Evolutionary conservation across 1,140 invertebrate genomes (phyloP).

Genomic region (Zophobas atratus): DNA sequence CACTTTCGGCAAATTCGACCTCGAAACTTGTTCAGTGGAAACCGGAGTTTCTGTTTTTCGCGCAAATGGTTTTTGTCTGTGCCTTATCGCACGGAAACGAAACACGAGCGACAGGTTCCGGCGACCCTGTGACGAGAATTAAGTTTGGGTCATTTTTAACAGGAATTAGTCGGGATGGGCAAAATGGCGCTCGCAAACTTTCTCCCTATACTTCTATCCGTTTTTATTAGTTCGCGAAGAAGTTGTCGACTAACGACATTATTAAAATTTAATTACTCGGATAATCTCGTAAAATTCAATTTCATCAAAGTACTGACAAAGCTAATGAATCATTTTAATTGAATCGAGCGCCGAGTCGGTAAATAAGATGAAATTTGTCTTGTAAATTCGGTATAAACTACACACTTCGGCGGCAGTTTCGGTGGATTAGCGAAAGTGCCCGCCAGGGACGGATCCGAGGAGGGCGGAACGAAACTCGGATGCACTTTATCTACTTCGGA

Average conservation of each 20-base stretch:
- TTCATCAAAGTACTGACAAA: conserved; percentile 41
- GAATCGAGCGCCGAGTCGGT: conserved; percentile 19
- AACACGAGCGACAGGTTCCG: not conserved
- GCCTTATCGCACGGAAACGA: not conserved
- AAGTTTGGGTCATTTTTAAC: conserved; percentile 16
- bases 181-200: not conserved
- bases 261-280: conserved; percentile 38
- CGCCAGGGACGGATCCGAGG: not conserved
- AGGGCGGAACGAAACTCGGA: too few species aligned
- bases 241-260: conserved; percentile 12
- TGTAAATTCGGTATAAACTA: conserved; percentile 29
- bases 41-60: not conserved
- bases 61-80: too few species aligned
- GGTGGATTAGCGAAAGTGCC: conserved; percentile 12
- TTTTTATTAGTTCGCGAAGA: conserved; percentile 23
- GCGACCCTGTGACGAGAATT: not conserved
- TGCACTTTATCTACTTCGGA: too few species aligned
- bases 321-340: conserved; percentile 43
- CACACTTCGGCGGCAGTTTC: conserved; percentile 25
- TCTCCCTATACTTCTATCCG: conserved; percentile 3
- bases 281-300: conserved; percentile 37
- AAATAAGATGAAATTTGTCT: conserved; percentile 40
- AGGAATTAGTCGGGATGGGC: conserved; percentile 7
- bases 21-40: too few species aligned
- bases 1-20: too few species aligned